These are phyloP conservation scores for Trichopoda pennipes DNA, from an alignment of 2,888 invertebrate species.

Conservation along the genomic window DNA sequence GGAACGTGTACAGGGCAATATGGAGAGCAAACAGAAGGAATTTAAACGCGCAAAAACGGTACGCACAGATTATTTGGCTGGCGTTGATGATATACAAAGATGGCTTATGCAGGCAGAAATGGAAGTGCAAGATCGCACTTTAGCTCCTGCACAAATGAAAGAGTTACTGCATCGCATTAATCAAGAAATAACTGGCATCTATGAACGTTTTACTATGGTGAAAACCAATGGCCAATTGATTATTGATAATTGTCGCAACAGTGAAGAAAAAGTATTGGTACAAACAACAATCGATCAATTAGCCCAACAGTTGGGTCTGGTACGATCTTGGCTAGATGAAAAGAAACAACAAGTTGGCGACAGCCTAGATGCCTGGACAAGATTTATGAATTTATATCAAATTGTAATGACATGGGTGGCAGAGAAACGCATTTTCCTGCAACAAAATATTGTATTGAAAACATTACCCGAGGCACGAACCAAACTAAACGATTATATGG, in stretches of 20 bases:
- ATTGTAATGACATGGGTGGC: constrained; percentile 91
- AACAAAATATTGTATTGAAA: constrained; percentile 88
- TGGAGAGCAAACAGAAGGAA: constrained; percentile 94
- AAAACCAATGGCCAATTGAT: constrained; percentile 90
- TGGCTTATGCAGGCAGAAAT: constrained; percentile 93
- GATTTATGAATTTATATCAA: constrained; percentile 91
- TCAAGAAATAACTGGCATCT: constrained; percentile 86
- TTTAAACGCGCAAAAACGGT: constrained; percentile 92
- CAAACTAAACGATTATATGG: constrained; percentile 93
- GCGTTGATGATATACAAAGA: constrained; percentile 89
- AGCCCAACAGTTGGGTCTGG: constrained; percentile 89
- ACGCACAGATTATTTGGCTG: constrained; percentile 89
- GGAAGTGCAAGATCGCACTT: constrained; percentile 89
- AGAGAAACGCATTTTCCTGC: constrained; percentile 90
- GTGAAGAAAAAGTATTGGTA: constrained; percentile 88
- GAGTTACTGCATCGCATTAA: constrained; percentile 89
- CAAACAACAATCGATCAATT: constrained; percentile 88
- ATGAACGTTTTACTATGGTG: constrained; percentile 89
- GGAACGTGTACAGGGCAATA: constrained; percentile 88
- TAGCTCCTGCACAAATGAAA: constrained; percentile 89
- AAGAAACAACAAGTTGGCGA: constrained; percentile 92
- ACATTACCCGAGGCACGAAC: constrained; percentile 91
- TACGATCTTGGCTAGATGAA: constrained; percentile 90
- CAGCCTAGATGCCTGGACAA: constrained; percentile 92
- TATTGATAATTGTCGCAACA: constrained; percentile 89